Evolutionary conservation across 2,888 invertebrate genomes (phyloP).

Genomic region (Dynastes tityus): DNA sequence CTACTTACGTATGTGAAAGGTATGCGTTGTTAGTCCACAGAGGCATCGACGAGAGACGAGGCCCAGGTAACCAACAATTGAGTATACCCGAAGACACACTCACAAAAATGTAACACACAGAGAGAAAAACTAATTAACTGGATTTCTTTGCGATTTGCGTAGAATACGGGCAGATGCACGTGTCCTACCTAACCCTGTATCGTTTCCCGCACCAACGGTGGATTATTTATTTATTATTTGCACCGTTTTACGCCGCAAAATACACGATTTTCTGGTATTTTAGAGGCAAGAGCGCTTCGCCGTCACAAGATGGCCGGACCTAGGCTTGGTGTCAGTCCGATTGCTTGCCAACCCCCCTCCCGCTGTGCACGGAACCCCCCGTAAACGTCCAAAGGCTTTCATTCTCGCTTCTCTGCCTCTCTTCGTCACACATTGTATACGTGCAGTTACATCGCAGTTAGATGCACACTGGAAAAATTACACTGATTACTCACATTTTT

Average conservation of each 20-base stretch:
- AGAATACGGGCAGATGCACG: conserved; percentile 63
- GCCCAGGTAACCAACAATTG: conserved; percentile 55
- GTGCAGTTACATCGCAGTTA: conserved; percentile 70
- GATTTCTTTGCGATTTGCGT: conserved; percentile 57
- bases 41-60: conserved; percentile 56
- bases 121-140: conserved; percentile 62
- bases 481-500: conserved; percentile 67
- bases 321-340: conserved; percentile 71
- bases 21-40: conserved; percentile 57
- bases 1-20: conserved; percentile 58
- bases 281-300: conserved; percentile 67
- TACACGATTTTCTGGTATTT: conserved; percentile 66
- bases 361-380: conserved; percentile 70
- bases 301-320: conserved; percentile 72
- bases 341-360: conserved; percentile 67
- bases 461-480: conserved; percentile 70
- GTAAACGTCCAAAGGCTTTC: conserved; percentile 70
- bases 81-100: conserved; percentile 60
- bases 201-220: conserved; percentile 62
- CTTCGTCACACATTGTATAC: conserved; percentile 66
- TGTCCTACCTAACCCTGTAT: conserved; percentile 63
- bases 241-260: conserved; percentile 59
- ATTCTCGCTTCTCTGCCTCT: conserved; percentile 70
- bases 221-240: conserved; percentile 60
- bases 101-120: conserved; percentile 66